phyloP scores from a whole-genome alignment of 2,797 vertebrate genomes.

The Podarcis lilfordi region DNA sequence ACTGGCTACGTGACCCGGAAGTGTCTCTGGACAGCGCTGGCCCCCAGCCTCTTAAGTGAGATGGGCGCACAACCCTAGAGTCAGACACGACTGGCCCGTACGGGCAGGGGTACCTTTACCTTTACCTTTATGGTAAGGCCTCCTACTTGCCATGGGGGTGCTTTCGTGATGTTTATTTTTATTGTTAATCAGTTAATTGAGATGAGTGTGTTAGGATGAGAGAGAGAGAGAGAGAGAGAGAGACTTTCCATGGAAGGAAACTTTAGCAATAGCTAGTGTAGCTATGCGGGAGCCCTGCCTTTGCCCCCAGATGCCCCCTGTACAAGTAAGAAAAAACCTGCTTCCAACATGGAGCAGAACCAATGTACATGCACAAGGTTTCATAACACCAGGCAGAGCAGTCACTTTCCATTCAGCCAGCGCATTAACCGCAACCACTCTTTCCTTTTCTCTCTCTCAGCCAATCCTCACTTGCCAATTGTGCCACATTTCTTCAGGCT shows the following conservation, averaged over 20 bases:
- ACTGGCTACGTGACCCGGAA: too few species aligned
- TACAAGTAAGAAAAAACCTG: slow-evolving; percentile 19
- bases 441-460: slow-evolving; percentile 17
- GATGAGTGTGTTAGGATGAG: too few species aligned
- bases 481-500: slow-evolving; percentile 52
- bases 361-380: slow-evolving; percentile 24
- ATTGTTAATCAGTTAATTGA: too few species aligned
- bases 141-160: too few species aligned
- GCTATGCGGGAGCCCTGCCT: background rate
- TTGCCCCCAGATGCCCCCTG: background rate
- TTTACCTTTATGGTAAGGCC: too few species aligned
- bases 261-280: background rate
- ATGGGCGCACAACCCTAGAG: too few species aligned
- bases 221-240: background rate
- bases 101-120: too few species aligned
- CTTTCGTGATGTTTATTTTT: too few species aligned
- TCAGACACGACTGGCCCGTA: too few species aligned
- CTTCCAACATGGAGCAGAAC: slow-evolving; percentile 47
- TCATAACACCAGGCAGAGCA: slow-evolving; percentile 19
- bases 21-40: too few species aligned
- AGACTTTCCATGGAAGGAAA: background rate
- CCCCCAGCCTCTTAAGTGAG: too few species aligned
- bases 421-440: slow-evolving; percentile 6
- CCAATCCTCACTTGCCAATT: slow-evolving; percentile 44
- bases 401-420: slow-evolving; percentile 33